These are phyloP conservation scores for Styela clava DNA, from an alignment of 23 tunicate genomes.

Conservation along the genomic window DNA sequence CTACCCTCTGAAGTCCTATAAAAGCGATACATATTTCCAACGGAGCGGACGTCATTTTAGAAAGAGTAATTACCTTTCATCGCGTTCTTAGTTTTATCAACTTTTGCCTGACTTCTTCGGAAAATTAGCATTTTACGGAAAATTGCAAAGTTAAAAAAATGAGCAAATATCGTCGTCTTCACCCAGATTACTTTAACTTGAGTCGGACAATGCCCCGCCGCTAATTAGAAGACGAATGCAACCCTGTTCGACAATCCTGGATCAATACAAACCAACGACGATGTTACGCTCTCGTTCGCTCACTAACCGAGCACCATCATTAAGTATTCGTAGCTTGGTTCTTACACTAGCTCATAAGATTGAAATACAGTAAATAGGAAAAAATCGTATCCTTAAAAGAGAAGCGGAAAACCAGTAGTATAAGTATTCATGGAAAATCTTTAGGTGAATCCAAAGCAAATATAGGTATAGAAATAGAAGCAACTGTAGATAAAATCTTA, in stretches of 20 bases:
- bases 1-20: slow-evolving; percentile 10
- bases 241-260: background rate
- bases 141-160: background rate
- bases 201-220: background rate
- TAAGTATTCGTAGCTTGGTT: too few relatives aligned
- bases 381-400: too few relatives aligned
- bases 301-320: background rate
- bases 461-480: too few relatives aligned
- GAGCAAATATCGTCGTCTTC: too few relatives aligned
- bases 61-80: slow-evolving; percentile 2
- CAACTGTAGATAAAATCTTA: too few relatives aligned
- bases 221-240: background rate
- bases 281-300: background rate
- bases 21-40: slow-evolving; percentile 6
- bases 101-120: background rate
- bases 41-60: background rate
- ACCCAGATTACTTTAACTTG: too few relatives aligned
- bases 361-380: too few relatives aligned
- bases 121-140: background rate
- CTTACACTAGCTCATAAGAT: too few relatives aligned
- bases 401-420: too few relatives aligned
- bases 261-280: background rate
- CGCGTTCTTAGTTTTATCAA: background rate
- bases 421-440: too few relatives aligned
- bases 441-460: too few relatives aligned